Conservation (phyloP, 2,888 invertebrate species). For the Sycophila texana region DNA sequence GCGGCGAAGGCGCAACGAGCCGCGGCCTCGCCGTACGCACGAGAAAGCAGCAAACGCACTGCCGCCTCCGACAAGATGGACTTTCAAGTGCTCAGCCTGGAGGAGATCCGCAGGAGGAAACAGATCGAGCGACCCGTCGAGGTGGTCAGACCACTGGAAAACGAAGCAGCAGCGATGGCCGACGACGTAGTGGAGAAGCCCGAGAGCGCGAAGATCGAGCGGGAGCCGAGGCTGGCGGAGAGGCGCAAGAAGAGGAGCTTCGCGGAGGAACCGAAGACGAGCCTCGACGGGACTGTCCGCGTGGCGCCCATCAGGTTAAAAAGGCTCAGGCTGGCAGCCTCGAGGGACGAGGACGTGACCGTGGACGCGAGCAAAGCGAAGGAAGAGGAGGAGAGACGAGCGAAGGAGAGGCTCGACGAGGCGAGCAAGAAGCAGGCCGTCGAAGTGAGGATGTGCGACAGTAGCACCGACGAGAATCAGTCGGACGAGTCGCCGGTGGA, state of each 20-base stretch:
- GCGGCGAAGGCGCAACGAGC: slow-evolving; percentile 28
- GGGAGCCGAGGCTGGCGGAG: not conserved
- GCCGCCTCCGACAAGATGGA: slow-evolving; percentile 62
- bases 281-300: slow-evolving; percentile 18
- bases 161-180: not conserved
- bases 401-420: slow-evolving; percentile 10
- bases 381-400: slow-evolving; percentile 37
- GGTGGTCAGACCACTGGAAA: slow-evolving; percentile 62
- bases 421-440: slow-evolving; percentile 59
- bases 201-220: slow-evolving; percentile 31
- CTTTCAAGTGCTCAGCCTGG: slow-evolving; percentile 77
- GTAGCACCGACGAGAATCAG: slow-evolving; percentile 66
- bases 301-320: slow-evolving; percentile 55
- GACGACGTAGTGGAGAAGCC: slow-evolving; percentile 6
- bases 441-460: slow-evolving; percentile 69
- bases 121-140: not conserved
- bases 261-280: slow-evolving; percentile 15
- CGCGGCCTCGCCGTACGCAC: not conserved
- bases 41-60: not conserved
- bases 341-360: slow-evolving; percentile 22
- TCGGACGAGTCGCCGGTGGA: slow-evolving; percentile 42
- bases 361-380: slow-evolving; percentile 20
- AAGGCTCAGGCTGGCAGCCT: slow-evolving; percentile 33
- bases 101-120: slow-evolving; percentile 75
- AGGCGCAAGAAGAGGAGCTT: slow-evolving; percentile 21